A percentile compares a stretch with the other conserved stretches of the same genome.
Conservation (phyloP, 2,113 vertebrate genomes). For the Channa argus region DNA sequence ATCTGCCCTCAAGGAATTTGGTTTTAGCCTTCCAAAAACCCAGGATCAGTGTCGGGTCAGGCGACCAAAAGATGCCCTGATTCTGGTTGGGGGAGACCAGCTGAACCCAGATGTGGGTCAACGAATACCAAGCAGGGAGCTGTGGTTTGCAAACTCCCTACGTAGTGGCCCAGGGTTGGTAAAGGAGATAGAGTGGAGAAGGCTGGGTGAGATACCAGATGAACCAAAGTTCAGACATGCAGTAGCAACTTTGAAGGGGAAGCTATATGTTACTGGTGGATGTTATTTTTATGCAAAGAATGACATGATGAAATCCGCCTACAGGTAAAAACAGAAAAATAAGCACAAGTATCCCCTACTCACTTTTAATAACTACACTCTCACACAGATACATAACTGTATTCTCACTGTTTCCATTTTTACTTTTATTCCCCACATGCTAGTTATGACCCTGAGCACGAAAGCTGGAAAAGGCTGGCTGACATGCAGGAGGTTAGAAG, state of each 20-base stretch:
- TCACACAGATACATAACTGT: neutral
- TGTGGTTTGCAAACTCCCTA: slow-evolving; percentile 90
- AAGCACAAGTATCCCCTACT: neutral
- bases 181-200: slow-evolving; percentile 90
- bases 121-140: slow-evolving; percentile 80
- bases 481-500: slow-evolving; percentile 83
- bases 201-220: slow-evolving; percentile 85
- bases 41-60: slow-evolving; percentile 81
- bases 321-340: slow-evolving; percentile 83
- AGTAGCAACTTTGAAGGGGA: slow-evolving; percentile 76
- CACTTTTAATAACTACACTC: neutral
- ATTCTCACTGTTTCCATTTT: neutral
- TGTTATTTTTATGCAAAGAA: slow-evolving; percentile 87
- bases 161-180: slow-evolving; percentile 87
- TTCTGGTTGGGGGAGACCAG: slow-evolving; percentile 89
- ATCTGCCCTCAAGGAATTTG: slow-evolving; percentile 76
- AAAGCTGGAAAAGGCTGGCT: slow-evolving; percentile 75
- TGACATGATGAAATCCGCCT: slow-evolving; percentile 87
- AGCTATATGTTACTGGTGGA: slow-evolving; percentile 89
- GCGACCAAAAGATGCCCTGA: slow-evolving; percentile 82
- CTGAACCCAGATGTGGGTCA: slow-evolving; percentile 81
- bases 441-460: slow-evolving; percentile 73
- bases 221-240: slow-evolving; percentile 89
- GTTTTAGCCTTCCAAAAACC: slow-evolving; percentile 60
- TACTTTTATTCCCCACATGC: neutral